Percentiles rank a stretch among this genome's conserved stretches.
Evolutionary conservation across 35 echinoderm and acorn worm genomes (phyloP).

Genomic region (Hemicentrotus pulcherrimus): DNA sequence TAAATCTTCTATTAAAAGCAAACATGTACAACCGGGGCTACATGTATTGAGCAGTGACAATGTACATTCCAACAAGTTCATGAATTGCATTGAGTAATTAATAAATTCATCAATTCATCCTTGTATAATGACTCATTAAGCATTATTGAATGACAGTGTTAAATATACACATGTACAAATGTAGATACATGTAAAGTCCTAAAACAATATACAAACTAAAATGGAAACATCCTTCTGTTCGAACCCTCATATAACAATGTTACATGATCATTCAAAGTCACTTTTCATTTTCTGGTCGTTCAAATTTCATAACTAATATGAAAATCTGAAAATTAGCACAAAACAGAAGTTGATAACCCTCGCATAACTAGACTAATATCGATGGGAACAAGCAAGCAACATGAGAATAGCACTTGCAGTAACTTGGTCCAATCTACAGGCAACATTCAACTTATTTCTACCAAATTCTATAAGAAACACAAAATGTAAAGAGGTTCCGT

Average conservation of each 20-base stretch:
- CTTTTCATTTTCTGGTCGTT: background rate
- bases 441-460: background rate
- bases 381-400: background rate
- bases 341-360: background rate
- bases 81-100: background rate
- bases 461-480: background rate
- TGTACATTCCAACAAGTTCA: background rate
- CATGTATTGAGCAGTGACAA: conserved; percentile 2
- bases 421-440: conserved; percentile 1
- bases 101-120: background rate
- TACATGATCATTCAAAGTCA: background rate
- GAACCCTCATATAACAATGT: background rate
- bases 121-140: background rate
- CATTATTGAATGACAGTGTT: background rate
- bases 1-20: background rate
- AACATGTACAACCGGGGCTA: background rate
- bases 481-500: background rate
- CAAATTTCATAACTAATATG: background rate
- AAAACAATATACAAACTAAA: background rate
- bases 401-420: background rate
- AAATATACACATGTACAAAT: background rate
- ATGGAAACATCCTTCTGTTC: background rate
- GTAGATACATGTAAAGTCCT: background rate
- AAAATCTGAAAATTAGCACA: background rate
- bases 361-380: background rate